phyloP scores from a whole-genome alignment of 2,888 invertebrate genomes.

The Drosophila aldrichi region DNA sequence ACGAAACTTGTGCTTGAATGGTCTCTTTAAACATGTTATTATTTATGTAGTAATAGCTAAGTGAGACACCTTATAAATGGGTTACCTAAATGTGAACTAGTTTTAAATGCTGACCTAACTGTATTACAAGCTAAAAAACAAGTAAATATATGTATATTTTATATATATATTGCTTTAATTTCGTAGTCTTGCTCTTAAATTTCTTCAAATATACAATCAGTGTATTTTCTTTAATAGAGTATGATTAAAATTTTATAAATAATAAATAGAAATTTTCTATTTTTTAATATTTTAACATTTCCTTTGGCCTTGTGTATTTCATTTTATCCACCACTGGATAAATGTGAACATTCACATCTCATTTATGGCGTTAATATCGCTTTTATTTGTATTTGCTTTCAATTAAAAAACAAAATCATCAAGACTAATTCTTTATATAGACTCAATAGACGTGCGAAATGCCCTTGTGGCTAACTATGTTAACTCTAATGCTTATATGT shows the following conservation, averaged over 20 bases:
- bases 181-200: too few relatives aligned
- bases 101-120: neutral
- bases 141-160: too few relatives aligned
- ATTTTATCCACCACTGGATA: too few relatives aligned
- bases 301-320: too few relatives aligned
- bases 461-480: slow-evolving; percentile 17
- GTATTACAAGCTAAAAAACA: neutral
- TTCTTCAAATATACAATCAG: too few relatives aligned
- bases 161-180: too few relatives aligned
- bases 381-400: too few relatives aligned
- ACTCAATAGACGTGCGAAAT: neutral
- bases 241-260: too few relatives aligned
- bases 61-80: slow-evolving; percentile 8
- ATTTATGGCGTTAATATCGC: neutral
- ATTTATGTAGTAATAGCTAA: slow-evolving; percentile 14
- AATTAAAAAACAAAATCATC: neutral
- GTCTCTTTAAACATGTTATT: slow-evolving; percentile 21
- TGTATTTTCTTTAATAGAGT: too few relatives aligned
- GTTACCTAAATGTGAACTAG: slow-evolving; percentile 6
- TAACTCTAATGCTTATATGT: slow-evolving; percentile 1
- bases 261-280: too few relatives aligned
- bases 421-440: slow-evolving; percentile 15
- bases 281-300: too few relatives aligned
- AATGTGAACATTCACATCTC: neutral
- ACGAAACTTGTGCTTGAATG: slow-evolving; percentile 26